Evolutionary conservation across 2,888 invertebrate genomes (phyloP), one percentile per base, ranked within the genome.

Genomic region (Hydraecia micacea): DNA sequence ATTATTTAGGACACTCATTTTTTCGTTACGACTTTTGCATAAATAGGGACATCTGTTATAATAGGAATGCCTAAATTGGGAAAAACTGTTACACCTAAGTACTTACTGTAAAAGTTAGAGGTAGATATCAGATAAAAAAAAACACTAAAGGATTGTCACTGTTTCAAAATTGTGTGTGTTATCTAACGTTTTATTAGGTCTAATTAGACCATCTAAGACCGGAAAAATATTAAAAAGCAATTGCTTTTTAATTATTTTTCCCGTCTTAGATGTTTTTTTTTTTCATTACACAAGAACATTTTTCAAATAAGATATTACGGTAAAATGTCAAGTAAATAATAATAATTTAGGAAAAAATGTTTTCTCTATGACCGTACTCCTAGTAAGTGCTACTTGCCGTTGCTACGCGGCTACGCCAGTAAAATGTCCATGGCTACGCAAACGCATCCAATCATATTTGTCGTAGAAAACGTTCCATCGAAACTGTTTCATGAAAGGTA

Each of bases 1-100:
- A 82, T 82, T 82, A 82, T 82, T 80, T 82, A 32, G 68, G 74
- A 39, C 65, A 79, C 79, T 32, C 75, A 13, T 72, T 75, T 79
- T 86, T 79, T 73, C 74, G 58, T 77, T 68, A 70, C 73, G 39
- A 28, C 32, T 67, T 79, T 84, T 69, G 72, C 52, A 71, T 39
- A 78, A 62, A 58, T 81, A 84, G n/a, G 32, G n/a, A 49, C n/a
- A 73, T 77, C 42, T 55, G 60, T 49, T 60, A 52, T 25, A n/a
- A 73, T 52, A 62, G 39, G 11, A 2, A 52, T 65, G 9, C 21
- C 6, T 25, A 46, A 15, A 25, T 21, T 4, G 21, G 9, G 25
- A 8, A 25, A 52, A 63, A 25, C 2, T 25, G 9, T 11, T 36
- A 36, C 9, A 15, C 15, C 28, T 28, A 28, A 6, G 32, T 62